Evolutionary conservation across 2,888 invertebrate species (phyloP).

Genomic region (Ametastegia equiseti): DNA sequence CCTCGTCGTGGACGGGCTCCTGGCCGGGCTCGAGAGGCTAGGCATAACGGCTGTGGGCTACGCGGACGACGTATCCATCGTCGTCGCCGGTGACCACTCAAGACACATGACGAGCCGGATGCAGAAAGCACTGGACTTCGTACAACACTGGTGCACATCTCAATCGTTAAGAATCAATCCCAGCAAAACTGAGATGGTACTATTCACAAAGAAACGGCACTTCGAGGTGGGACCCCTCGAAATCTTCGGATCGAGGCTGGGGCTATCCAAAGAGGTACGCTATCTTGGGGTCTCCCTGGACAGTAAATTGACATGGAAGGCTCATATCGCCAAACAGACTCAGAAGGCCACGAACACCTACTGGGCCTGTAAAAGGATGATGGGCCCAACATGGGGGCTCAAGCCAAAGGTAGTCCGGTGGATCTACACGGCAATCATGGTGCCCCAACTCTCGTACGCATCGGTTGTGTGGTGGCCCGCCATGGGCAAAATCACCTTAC

Average conservation of each 20-base stretch:
- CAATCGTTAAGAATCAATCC: no score
- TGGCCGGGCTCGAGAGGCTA: not conserved
- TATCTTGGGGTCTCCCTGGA: no score
- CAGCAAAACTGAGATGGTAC: no score
- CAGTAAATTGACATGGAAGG: no score
- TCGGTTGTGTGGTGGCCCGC: constrained; percentile 25
- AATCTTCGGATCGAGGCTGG: no score
- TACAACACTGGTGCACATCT: no score
- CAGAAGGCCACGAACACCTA: constrained; percentile 28
- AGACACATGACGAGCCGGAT: no score
- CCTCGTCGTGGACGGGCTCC: constrained; percentile 21
- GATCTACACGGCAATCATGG: constrained; percentile 25
- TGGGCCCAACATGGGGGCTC: constrained; percentile 26
- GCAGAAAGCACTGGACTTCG: no score
- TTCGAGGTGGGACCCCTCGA: no score
- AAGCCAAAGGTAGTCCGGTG: not conserved
- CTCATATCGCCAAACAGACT: no score
- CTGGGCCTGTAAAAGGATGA: constrained; percentile 50
- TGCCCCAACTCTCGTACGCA: constrained; percentile 15
- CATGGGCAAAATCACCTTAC: not conserved
- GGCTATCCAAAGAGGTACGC: no score
- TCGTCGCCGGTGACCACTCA: not conserved
- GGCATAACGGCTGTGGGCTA: not conserved
- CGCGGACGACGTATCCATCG: not conserved
- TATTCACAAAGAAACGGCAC: no score